Conservation (phyloP, 2,888 invertebrate genomes). For the Mystacides longicornis region DNA sequence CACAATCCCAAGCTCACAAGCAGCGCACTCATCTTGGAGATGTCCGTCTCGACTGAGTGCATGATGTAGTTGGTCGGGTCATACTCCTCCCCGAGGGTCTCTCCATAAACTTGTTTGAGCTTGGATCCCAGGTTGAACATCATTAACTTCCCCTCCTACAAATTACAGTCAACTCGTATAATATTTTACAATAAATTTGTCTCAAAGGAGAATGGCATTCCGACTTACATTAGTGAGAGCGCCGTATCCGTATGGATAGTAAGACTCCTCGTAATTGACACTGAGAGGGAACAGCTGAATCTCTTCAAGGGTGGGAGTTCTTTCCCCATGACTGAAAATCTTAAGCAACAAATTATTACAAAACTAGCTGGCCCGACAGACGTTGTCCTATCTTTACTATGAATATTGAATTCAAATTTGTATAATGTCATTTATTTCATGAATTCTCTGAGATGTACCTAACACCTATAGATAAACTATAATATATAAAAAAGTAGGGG, state of each 20-base stretch:
- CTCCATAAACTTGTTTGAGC: constrained; percentile 46
- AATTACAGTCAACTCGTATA: background rate
- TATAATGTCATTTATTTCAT: too few relatives aligned
- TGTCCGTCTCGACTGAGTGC: constrained; percentile 61
- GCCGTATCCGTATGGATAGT: constrained; percentile 59
- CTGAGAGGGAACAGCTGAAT: constrained; percentile 53
- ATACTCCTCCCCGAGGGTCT: constrained; percentile 45
- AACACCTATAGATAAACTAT: too few relatives aligned
- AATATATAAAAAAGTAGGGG: too few relatives aligned
- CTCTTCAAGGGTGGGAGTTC: constrained; percentile 55
- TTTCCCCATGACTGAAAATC: constrained; percentile 66
- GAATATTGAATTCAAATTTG: too few relatives aligned
- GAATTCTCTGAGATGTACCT: too few relatives aligned
- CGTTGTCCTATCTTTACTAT: too few relatives aligned
- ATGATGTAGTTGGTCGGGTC: constrained; percentile 40
- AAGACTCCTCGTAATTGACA: constrained; percentile 48
- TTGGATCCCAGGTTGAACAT: constrained; percentile 50
- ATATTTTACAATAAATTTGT: background rate
- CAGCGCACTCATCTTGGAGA: constrained; percentile 68
- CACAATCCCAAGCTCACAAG: constrained; percentile 64
- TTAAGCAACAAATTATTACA: too few relatives aligned
- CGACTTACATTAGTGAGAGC: constrained; percentile 56
- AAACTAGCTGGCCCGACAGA: too few relatives aligned
- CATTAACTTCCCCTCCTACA: constrained; percentile 48
- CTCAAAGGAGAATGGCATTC: background rate